Evolutionary conservation across 2,113 vertebrate species (phyloP), one percentile per base, ranked within the genome.

Genomic region (Trichechus manatus): DNA sequence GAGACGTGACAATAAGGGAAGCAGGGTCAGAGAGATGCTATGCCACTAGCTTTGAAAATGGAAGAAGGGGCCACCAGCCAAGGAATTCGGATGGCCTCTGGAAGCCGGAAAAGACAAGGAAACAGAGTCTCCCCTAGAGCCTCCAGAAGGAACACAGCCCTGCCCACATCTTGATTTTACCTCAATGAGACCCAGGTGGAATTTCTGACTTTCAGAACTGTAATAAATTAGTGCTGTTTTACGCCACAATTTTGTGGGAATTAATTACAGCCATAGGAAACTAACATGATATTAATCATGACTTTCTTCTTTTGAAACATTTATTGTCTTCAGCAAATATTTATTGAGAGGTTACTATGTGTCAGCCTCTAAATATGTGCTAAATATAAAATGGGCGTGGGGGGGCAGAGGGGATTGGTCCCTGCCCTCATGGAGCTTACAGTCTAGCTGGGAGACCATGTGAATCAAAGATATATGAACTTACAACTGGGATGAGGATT

Each of bases 391-490:
- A 39, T 6, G 9, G 5, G 9, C 25, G 27, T 33, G 1, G n/a
- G 50, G 6, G 17, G 9, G 63, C 3, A 3, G 31, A 0, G 6
- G 0, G 0, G 25, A 2, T 33, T 0, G 11, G 17, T 17, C 14
- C 23, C 33, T 11, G 33, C 0, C 64, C n/a, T n/a, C 47, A 0
- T 0, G 22, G 47, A 39, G 15, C 44, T 53, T 23, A 10, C 1
- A 5, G 53, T 44, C 47, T 39, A 13, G 31, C 11, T 8, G 1
- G 19, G 19, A 74, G 29, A 25, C 6, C 0, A 27, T 0, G n/a
- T 0, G 10, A 39, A 1, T 29, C 66, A 87, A 23, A 36, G 0
- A 10, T 1, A 1, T 0, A 6, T n/a, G 72, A 19, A n/a, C 23
- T 9, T 4, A 31, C 5, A 22, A 5, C 25, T 8, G 59, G 20